phyloP scores from a whole-genome alignment of 2,113 vertebrate genomes.

The Nasalis larvatus region DNA sequence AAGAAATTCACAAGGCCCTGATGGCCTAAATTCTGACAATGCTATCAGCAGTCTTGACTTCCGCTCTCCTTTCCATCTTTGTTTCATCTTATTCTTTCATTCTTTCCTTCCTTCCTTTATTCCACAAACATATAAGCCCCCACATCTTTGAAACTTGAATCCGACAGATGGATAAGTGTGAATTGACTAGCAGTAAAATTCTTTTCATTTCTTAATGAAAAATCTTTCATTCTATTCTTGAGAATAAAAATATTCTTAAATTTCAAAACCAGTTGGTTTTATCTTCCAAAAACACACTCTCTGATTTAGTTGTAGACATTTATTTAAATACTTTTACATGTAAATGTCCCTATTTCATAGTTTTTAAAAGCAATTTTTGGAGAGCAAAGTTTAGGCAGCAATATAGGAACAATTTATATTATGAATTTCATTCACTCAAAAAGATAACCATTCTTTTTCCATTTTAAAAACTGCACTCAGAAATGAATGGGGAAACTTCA shows the following conservation, averaged over 20 bases:
- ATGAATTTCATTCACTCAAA: conserved; percentile 29
- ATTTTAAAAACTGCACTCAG: not conserved
- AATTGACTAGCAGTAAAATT: not conserved
- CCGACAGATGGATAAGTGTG: not conserved
- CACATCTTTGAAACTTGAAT: not conserved
- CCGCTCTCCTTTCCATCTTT: not conserved
- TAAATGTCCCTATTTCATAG: not conserved
- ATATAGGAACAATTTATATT: not conserved
- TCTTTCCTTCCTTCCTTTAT: not conserved
- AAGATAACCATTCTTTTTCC: not conserved
- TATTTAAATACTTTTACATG: not conserved
- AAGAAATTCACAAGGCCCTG: not conserved
- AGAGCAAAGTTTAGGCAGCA: not conserved
- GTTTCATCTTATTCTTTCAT: not conserved
- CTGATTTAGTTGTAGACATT: conserved; percentile 14
- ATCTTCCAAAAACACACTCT: conserved; percentile 4
- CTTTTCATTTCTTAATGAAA: not conserved
- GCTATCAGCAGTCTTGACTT: not conserved
- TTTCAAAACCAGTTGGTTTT: conserved; percentile 27
- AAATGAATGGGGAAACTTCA: not conserved
- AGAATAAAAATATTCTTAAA: conserved; percentile 34
- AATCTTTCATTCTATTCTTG: not conserved
- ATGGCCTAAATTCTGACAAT: not conserved
- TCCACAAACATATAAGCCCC: not conserved
- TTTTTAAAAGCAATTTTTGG: not conserved